These are phyloP conservation scores for Thera britannica DNA, from an alignment of 2,888 invertebrate species.

Conservation along the genomic window DNA sequence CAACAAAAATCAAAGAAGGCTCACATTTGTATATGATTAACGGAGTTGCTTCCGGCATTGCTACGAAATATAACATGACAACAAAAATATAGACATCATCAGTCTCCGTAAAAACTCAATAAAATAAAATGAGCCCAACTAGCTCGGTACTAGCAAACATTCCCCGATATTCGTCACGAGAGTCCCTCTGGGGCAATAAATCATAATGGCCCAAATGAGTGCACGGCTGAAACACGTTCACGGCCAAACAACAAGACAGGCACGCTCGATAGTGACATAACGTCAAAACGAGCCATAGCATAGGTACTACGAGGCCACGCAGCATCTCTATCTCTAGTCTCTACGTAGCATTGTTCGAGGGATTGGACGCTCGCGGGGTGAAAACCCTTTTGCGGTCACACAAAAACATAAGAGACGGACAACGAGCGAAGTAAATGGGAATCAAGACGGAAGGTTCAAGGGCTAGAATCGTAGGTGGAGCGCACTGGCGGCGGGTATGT, in stretches of 20 bases:
- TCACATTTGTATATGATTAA: neutral
- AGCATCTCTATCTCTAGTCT: conserved; percentile 80
- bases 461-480: conserved; percentile 74
- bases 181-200: conserved; percentile 53
- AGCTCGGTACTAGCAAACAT: conserved; percentile 14
- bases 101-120: conserved; percentile 9
- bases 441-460: conserved; percentile 77
- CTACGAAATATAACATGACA: conserved; percentile 11
- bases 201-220: conserved; percentile 59
- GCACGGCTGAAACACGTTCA: conserved; percentile 71
- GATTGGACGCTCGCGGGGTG: conserved; percentile 73
- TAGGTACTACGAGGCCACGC: conserved; percentile 69
- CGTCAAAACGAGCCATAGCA: conserved; percentile 72
- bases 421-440: conserved; percentile 72
- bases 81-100: neutral
- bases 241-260: conserved; percentile 74
- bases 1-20: neutral
- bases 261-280: conserved; percentile 81
- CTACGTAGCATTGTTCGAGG: conserved; percentile 69
- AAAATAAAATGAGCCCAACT: conserved; percentile 24
- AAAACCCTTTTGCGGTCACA: conserved; percentile 76
- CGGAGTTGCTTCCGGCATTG: neutral
- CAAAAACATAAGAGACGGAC: conserved; percentile 73
- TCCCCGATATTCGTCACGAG: conserved; percentile 47
- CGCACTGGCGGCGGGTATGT: conserved; percentile 64